Evolutionary conservation across 2,888 invertebrate species (phyloP), one percentile per base, ranked within the genome.

Genomic region (Stenurella melanura): DNA sequence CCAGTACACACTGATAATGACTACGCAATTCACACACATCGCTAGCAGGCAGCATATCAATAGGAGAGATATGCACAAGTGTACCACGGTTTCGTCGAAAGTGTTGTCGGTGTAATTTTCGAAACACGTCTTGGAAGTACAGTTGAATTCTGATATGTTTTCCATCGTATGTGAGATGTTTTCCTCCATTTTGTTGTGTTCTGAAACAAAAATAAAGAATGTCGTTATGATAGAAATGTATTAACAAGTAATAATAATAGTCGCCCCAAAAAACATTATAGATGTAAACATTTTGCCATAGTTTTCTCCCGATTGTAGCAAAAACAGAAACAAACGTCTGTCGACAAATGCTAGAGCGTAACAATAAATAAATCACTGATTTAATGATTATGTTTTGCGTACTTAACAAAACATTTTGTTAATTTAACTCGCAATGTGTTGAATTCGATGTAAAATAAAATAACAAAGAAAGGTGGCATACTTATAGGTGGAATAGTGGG

Each of bases 1-100:
- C 92, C 92, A 93, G 64, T 90, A 88, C 0, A 91, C 90, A 77
- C 92, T 90, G 19, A 90, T 83, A 21, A 93, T 88, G 9, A 93
- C 91, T 56, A 91, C 86, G 0, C 91, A 87, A 86, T 93, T 93
- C 76, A 92, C 89, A 17, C 90, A 83, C 76, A 92, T 87, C 0
- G 92, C 91, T 6, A 92, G 83, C 12, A 90, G 77, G 85, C 93
- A 93, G 76, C 91, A 90, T 15, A 91, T 84, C 15, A 92, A 86
- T 60, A 90, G 82, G 1, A 88, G 85, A 5, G 89, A 87, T 1
- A 89, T 74, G 74, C 79, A 81, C 57, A 80, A 34, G 30, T 77
- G 63, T 1, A 68, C 77, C 42, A 81, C 68, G 34, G 73, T 74
- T 19, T 69, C 56, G 68, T 81, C 77, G 34, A 77, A 50, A 19